Conservation (phyloP, 2,797 vertebrate species). For the Spinibarbus caldwelli region DNA sequence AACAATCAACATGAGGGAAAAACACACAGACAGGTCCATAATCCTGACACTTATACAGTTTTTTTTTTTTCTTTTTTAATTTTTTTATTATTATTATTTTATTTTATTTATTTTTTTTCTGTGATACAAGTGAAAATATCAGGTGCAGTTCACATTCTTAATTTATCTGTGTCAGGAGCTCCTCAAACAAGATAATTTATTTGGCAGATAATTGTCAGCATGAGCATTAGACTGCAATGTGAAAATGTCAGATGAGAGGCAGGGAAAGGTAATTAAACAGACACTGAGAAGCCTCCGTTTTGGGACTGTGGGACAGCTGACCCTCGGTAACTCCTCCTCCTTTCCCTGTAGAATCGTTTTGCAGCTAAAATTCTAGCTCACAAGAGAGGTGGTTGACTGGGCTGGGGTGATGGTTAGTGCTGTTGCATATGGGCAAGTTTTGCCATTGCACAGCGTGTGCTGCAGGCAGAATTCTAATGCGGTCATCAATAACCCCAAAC, state of each 20-base stretch:
- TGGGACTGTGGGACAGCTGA: conserved; percentile 47
- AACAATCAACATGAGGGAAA: no score
- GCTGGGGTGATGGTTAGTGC: conserved; percentile 71
- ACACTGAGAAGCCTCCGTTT: conserved; percentile 21
- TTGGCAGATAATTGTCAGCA: conserved; percentile 5
- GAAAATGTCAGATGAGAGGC: conserved; percentile 29
- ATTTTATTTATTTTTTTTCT: no score
- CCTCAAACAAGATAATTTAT: conserved; percentile 13
- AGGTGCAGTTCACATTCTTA: not conserved
- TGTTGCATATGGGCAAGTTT: conserved; percentile 73
- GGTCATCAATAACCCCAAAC: conserved; percentile 92
- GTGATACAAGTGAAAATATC: not conserved
- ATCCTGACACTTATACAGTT: no score
- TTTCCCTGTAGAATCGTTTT: conserved; percentile 42
- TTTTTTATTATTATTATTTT: no score
- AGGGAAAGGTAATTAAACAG: conserved; percentile 34
- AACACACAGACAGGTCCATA: no score
- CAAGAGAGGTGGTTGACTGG: conserved; percentile 61
- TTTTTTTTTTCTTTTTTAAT: no score
- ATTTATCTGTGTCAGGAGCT: conserved; percentile 3
- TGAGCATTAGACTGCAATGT: not conserved
- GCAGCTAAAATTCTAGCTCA: conserved; percentile 49
- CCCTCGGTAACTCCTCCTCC: conserved; percentile 48
- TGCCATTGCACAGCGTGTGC: conserved; percentile 75
- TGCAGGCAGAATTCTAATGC: conserved; percentile 87